phyloP scores from a whole-genome alignment of 2,888 invertebrate genomes.

The Ornithoptera alexandrae region DNA sequence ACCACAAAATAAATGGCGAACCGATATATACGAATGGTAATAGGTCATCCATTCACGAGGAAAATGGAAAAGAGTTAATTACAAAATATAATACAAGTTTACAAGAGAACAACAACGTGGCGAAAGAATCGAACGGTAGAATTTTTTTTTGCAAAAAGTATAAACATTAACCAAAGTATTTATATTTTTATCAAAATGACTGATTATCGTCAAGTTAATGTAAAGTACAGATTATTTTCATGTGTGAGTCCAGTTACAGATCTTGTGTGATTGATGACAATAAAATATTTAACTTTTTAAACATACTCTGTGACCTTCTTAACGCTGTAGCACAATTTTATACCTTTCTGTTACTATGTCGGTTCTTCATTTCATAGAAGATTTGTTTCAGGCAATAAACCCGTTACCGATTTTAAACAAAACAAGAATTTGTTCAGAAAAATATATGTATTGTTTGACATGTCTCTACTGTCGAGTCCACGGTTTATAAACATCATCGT shows the following conservation, averaged over 20 bases:
- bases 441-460: constrained; percentile 78
- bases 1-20: constrained; percentile 44
- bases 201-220: background rate
- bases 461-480: constrained; percentile 81
- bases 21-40: constrained; percentile 34
- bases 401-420: constrained; percentile 25
- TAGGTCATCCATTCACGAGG: constrained; percentile 39
- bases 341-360: too few relatives aligned
- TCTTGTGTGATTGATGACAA: background rate
- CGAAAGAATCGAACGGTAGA: constrained; percentile 5
- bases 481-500: constrained; percentile 84
- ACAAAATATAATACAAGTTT: constrained; percentile 3
- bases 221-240: too few relatives aligned
- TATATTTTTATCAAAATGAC: too few relatives aligned
- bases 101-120: background rate
- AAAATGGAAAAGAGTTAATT: constrained; percentile 30
- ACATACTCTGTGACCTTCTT: background rate
- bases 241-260: background rate
- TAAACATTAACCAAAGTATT: too few relatives aligned
- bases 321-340: too few relatives aligned
- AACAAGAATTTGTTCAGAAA: constrained; percentile 50
- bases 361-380: background rate
- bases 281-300: background rate
- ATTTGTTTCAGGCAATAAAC: constrained; percentile 22
- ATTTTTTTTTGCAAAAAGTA: too few relatives aligned